Evolutionary conservation across 2,113 vertebrate genomes (phyloP), one percentile per base, ranked within the genome.

Genomic region (Archilochus colubris): DNA sequence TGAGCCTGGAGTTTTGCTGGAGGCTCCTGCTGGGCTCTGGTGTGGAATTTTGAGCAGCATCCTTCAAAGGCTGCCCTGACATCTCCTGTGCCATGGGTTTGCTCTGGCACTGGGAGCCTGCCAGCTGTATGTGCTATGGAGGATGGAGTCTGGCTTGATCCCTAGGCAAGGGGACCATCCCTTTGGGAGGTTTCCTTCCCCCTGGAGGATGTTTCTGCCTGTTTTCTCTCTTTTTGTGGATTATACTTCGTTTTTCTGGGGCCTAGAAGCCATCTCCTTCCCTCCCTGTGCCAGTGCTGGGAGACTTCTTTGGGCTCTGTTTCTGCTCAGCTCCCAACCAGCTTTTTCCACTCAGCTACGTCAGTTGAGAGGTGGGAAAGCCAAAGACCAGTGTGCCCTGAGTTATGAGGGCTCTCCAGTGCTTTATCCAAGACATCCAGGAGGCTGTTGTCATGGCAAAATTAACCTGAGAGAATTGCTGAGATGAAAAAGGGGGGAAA

Each of bases 391-490:
- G 30, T 15, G 14, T 75, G 38, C 51, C 69, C 20, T 63, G 33
- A 62, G 70, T 9, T 12, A 73, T 87, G 66, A 36, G 44, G 86
- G 44, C 53, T 93, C 63, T 82, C 58, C 5, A 3, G 84, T 68
- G 36, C 66, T 83, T 93, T 82, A 72, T 85, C 64, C 63, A 75
- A 76, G 55, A 46, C 84, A 70, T 82, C 51, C 57, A 68, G 31
- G 50, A 95, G 15, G 33, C 77, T 68, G 86, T 93, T 95, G 78
- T 95, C 80, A 85, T 87, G 82, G 89, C 54, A 86, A 93, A 96
- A 93, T 53, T 78, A 94, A 94, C 53, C 50, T 1, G 0, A 75
- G 62, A 70, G 64, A 92, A 92, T 64, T 55, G 63, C 68, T 0
- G 3, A 80, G 50, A 33, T 54, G 72, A 14, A 44, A 19, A 30